Evolutionary conservation across 2,888 invertebrate species (phyloP).

Genomic region (Orchesellides sinensis): DNA sequence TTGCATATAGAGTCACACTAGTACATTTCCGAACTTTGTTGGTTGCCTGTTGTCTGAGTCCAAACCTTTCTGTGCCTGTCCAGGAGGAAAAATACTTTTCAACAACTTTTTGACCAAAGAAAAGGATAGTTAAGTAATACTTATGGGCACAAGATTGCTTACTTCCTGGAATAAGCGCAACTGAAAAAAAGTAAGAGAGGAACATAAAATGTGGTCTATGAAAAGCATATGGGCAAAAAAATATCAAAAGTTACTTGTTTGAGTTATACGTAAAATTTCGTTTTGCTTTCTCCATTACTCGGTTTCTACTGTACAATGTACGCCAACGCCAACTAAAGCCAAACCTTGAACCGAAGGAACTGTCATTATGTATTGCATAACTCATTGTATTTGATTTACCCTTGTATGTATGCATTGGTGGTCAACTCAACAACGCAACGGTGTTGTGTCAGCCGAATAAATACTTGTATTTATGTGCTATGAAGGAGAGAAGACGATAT

Average conservation of each 20-base stretch:
- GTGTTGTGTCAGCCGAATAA: no score
- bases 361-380: no score
- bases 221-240: background rate
- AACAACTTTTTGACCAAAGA: slow-evolving; percentile 37
- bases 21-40: slow-evolving; percentile 40
- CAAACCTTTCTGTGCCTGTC: slow-evolving; percentile 44
- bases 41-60: slow-evolving; percentile 6
- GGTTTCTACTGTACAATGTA: background rate
- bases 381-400: no score
- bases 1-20: slow-evolving; percentile 30
- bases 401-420: no score
- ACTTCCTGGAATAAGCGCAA: background rate
- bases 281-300: background rate
- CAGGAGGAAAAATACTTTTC: slow-evolving; percentile 57
- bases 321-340: no score
- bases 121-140: slow-evolving; percentile 14
- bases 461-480: no score
- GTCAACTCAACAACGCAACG: no score
- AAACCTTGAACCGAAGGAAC: no score
- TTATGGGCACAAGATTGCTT: background rate
- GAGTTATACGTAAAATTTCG: slow-evolving; percentile 1
- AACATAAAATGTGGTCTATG: background rate
- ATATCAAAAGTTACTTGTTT: background rate
- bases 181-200: background rate
- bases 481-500: no score